A percentile compares a stretch with the other conserved stretches of the same genome.
Conservation (phyloP, 2,797 vertebrate species). For the Peromyscus eremicus region DNA sequence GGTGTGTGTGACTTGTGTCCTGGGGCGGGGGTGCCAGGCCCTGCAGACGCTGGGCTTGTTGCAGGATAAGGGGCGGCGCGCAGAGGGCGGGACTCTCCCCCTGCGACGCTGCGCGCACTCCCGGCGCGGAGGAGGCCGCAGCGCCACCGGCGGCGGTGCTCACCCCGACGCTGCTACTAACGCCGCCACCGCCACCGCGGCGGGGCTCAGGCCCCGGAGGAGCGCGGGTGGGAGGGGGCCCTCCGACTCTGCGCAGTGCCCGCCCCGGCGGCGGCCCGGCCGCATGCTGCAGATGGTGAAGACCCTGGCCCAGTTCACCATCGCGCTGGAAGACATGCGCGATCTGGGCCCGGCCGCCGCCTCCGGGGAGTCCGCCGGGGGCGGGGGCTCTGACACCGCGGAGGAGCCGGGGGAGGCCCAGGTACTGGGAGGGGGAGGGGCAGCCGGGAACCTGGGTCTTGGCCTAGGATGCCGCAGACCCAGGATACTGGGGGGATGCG, state of each 20-base stretch:
- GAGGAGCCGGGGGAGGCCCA: constrained; percentile 86
- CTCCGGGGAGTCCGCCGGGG: constrained; percentile 85
- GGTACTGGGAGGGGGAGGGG: constrained; percentile 62
- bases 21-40: neutral
- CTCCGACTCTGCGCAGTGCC: neutral
- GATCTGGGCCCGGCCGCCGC: constrained; percentile 91
- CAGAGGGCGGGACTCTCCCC: constrained; percentile 37
- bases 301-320: constrained; percentile 98
- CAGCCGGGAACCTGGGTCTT: neutral
- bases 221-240: constrained; percentile 35
- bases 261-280: constrained; percentile 67
- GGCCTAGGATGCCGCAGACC: neutral
- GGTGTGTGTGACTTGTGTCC: neutral
- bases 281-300: constrained; percentile 99
- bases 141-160: constrained; percentile 61
- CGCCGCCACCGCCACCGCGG: neutral
- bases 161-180: neutral
- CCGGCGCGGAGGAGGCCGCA: constrained; percentile 50
- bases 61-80: neutral
- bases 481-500: neutral
- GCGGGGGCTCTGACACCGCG: constrained; percentile 85
- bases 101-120: constrained; percentile 1
- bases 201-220: neutral
- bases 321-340: constrained; percentile 98
- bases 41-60: neutral